Conservation (phyloP, 2,888 invertebrate species). For the Zootermopsis nevadensis region DNA sequence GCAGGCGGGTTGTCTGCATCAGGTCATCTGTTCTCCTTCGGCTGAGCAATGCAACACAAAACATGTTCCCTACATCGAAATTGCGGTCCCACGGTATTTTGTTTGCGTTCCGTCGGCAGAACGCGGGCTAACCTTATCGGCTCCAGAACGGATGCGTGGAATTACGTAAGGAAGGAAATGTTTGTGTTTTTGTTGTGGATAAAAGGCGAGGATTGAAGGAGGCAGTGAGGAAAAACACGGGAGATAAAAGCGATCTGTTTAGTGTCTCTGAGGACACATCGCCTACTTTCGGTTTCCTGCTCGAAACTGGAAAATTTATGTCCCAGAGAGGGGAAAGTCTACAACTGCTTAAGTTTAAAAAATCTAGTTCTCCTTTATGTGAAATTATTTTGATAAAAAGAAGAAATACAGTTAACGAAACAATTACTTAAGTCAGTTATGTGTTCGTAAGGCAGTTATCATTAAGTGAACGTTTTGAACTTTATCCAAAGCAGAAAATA, state of each 20-base stretch:
- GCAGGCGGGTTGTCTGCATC: neutral
- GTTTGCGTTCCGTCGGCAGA: neutral
- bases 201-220: neutral
- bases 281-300: neutral
- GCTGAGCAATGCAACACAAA: neutral
- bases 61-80: neutral
- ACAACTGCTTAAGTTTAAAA: too few species aligned
- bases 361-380: too few species aligned
- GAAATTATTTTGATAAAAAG: too few species aligned
- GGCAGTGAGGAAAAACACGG: neutral
- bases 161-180: neutral
- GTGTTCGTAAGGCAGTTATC: too few species aligned
- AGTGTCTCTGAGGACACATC: neutral
- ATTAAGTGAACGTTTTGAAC: too few species aligned
- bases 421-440: too few species aligned
- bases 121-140: neutral
- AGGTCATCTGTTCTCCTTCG: neutral
- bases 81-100: neutral
- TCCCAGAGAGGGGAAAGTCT: too few species aligned
- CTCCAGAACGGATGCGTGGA: neutral
- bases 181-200: constrained; percentile 30
- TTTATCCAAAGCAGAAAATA: too few species aligned
- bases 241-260: neutral
- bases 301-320: neutral
- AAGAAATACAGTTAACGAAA: too few species aligned